Evolutionary conservation across 2,888 invertebrate genomes (phyloP).

Genomic region (Ophion costatus): DNA sequence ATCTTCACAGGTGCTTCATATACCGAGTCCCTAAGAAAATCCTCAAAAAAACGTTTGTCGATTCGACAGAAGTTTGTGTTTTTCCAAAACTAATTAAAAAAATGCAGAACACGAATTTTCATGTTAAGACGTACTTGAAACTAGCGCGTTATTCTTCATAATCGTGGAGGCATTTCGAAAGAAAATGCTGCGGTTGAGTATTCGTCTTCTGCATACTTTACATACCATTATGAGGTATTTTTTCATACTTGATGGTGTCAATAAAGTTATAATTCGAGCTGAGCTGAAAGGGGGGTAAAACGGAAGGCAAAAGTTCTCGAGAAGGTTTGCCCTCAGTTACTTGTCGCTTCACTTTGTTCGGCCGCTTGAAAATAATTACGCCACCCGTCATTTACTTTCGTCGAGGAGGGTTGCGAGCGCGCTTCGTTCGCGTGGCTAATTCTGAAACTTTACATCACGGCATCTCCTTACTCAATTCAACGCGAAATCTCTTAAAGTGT

Average conservation of each 20-base stretch:
- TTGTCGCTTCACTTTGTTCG: conserved; percentile 52
- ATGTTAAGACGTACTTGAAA: no score
- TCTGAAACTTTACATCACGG: conserved; percentile 54
- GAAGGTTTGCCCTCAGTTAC: conserved; percentile 54
- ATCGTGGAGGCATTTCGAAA: no score
- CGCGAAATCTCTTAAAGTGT: conserved; percentile 44
- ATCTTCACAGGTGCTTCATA: no score
- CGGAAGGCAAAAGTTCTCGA: conserved; percentile 29
- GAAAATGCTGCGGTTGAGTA: no score
- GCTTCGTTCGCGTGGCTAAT: conserved; percentile 56
- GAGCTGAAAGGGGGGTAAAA: neutral
- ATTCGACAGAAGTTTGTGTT: no score
- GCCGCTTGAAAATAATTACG: conserved; percentile 61
- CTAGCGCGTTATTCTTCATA: no score
- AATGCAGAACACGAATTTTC: no score
- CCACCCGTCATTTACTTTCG: conserved; percentile 53
- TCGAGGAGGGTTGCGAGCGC: conserved; percentile 36
- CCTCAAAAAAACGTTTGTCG: no score
- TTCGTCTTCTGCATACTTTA: no score
- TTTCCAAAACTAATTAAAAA: no score
- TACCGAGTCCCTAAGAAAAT: no score
- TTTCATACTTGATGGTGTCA: neutral
- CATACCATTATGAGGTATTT: neutral
- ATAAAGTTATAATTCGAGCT: conserved; percentile 4
- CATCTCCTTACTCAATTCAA: conserved; percentile 48